Conservation (phyloP, 2,113 vertebrate genomes). For the Thryonomys swinderianus region DNA sequence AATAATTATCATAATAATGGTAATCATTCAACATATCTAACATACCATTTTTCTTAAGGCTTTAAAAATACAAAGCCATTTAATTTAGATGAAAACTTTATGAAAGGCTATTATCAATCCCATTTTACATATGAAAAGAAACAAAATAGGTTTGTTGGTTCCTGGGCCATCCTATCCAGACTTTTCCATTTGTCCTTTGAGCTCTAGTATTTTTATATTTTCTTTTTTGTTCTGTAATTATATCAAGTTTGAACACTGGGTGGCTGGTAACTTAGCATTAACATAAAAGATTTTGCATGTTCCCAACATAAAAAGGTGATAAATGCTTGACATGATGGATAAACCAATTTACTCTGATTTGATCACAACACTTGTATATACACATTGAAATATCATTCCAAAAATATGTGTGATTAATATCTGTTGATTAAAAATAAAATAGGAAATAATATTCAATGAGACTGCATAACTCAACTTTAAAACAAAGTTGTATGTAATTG, state of each 20-base stretch:
- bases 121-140: constrained; percentile 31
- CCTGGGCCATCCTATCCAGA: neutral
- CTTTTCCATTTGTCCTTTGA: neutral
- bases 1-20: neutral
- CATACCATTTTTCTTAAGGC: neutral
- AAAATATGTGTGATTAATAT: neutral
- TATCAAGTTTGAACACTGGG: neutral
- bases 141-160: neutral
- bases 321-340: neutral
- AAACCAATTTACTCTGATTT: neutral
- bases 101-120: neutral
- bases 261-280: neutral
- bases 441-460: neutral
- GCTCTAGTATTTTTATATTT: neutral
- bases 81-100: neutral
- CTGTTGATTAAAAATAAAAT: neutral
- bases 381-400: neutral
- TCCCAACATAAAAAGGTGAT: neutral
- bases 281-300: neutral
- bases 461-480: neutral
- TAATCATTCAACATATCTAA: neutral
- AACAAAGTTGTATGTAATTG: neutral
- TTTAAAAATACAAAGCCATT: neutral
- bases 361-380: neutral
- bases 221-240: neutral